A percentile compares a stretch with the other conserved stretches of the same genome.
phyloP scores from a whole-genome alignment of 2,797 vertebrate species.

The Chaetodon trifasciatus region DNA sequence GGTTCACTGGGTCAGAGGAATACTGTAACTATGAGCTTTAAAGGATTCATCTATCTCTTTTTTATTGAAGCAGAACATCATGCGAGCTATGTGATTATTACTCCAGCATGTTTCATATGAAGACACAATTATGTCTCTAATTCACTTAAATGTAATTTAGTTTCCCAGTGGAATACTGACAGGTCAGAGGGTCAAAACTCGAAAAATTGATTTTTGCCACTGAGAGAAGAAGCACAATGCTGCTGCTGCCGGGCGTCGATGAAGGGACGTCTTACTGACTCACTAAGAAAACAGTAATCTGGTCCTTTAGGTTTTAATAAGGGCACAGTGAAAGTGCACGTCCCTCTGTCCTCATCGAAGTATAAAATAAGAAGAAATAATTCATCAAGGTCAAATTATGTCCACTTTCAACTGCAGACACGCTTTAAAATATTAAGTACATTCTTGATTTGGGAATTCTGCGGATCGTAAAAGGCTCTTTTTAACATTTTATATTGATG shows the following conservation, averaged over 20 bases:
- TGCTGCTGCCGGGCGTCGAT: slow-evolving; percentile 12
- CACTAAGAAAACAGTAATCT: slow-evolving; percentile 35
- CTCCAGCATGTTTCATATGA: slow-evolving; percentile 22
- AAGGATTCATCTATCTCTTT: not conserved
- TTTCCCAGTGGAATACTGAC: slow-evolving; percentile 57
- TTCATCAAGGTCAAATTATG: slow-evolving; percentile 62
- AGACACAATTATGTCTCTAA: slow-evolving; percentile 37
- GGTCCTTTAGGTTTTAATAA: slow-evolving; percentile 43
- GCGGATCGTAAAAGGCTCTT: slow-evolving; percentile 12
- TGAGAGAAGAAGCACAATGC: slow-evolving; percentile 31
- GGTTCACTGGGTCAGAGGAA: not conserved
- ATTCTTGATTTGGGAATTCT: slow-evolving; percentile 32
- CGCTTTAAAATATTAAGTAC: slow-evolving; percentile 54
- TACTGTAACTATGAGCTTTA: slow-evolving; percentile 10
- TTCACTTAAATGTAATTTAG: slow-evolving; percentile 49
- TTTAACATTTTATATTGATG: slow-evolving; percentile 23
- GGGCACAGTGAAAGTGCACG: slow-evolving; percentile 29
- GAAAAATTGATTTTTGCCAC: slow-evolving; percentile 57
- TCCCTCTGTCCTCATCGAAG: slow-evolving; percentile 28
- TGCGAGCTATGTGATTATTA: not conserved
- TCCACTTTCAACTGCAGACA: slow-evolving; percentile 41
- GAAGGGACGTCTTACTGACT: slow-evolving; percentile 19
- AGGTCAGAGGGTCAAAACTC: slow-evolving; percentile 60
- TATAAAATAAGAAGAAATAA: slow-evolving; percentile 51
- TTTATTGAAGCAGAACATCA: slow-evolving; percentile 2